These are phyloP conservation scores for Schizopygopsis pylzovi DNA, from an alignment of 2,797 vertebrate genomes.

Conservation along the genomic window DNA sequence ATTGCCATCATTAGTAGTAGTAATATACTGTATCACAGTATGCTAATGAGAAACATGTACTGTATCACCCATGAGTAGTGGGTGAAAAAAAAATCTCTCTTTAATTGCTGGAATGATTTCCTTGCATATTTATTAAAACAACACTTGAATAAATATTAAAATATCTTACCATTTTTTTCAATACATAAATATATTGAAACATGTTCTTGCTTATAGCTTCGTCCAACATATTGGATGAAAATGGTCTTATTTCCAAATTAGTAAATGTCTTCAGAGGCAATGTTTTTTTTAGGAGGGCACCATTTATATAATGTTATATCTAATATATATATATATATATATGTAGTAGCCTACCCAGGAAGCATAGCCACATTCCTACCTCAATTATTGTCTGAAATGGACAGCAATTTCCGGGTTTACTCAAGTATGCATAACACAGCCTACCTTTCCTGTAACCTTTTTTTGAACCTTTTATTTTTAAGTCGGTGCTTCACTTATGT, in stretches of 20 bases:
- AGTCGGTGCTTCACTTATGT: no score
- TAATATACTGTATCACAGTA: neutral
- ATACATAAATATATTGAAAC: neutral
- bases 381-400: neutral
- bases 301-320: neutral
- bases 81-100: neutral
- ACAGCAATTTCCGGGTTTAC: neutral
- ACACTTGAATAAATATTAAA: no score
- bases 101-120: neutral
- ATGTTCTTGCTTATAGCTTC: neutral
- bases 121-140: neutral
- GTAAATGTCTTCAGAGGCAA: neutral
- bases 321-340: neutral
- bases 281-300: neutral
- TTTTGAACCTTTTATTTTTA: no score
- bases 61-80: neutral
- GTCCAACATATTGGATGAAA: neutral
- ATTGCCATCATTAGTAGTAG: neutral
- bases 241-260: neutral
- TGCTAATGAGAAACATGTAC: neutral
- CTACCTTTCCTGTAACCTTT: no score
- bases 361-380: neutral
- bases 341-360: neutral
- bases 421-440: neutral
- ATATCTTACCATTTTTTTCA: neutral